These are phyloP conservation scores for Platypus cylindrus DNA, from an alignment of 2,888 invertebrate species.

Conservation along the genomic window DNA sequence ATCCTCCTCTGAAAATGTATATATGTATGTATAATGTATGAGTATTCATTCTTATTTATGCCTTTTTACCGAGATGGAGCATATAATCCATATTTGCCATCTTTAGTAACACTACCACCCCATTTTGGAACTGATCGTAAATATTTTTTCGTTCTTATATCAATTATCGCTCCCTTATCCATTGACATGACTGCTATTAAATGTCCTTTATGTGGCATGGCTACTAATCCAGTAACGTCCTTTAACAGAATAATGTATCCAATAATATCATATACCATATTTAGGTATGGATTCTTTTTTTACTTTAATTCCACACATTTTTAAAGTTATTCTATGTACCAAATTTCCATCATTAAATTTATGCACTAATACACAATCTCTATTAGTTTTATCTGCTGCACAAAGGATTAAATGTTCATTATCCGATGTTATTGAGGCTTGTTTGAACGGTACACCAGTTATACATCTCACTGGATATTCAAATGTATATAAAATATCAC, in stretches of 20 bases:
- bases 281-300: background rate
- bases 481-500: slow-evolving; percentile 63
- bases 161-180: slow-evolving; percentile 83
- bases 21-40: too few species aligned
- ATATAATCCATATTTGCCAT: slow-evolving; percentile 82
- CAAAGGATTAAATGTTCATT: slow-evolving; percentile 63
- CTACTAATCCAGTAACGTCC: slow-evolving; percentile 63
- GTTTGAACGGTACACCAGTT: slow-evolving; percentile 57
- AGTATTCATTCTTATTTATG: too few species aligned
- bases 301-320: slow-evolving; percentile 45
- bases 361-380: slow-evolving; percentile 73
- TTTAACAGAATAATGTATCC: slow-evolving; percentile 24
- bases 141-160: slow-evolving; percentile 78
- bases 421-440: slow-evolving; percentile 72
- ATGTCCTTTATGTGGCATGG: slow-evolving; percentile 72
- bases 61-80: slow-evolving; percentile 59
- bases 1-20: slow-evolving; percentile 49
- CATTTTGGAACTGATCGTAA: slow-evolving; percentile 81
- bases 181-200: slow-evolving; percentile 80
- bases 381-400: slow-evolving; percentile 65
- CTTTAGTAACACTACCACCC: slow-evolving; percentile 79
- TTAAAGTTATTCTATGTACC: slow-evolving; percentile 38
- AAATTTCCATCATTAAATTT: slow-evolving; percentile 66
- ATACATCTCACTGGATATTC: slow-evolving; percentile 68
- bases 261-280: background rate